Evolutionary conservation across 2,888 invertebrate species (phyloP), one percentile per base, ranked within the genome.

Genomic region (Linnaemya vulpina): DNA sequence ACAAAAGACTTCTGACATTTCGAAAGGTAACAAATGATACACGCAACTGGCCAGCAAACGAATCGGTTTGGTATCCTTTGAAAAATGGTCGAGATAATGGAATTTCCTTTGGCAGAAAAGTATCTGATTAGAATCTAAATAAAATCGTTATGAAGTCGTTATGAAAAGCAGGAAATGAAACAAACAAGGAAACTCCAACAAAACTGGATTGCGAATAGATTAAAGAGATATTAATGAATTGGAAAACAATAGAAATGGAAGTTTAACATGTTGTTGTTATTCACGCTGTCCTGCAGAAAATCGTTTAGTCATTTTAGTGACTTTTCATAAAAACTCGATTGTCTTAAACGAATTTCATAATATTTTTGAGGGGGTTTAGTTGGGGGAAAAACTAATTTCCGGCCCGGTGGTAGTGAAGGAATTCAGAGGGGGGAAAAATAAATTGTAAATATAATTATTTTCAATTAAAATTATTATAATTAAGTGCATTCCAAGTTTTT

Each of bases 21-120:
- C 4, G 51, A 40, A 67, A 73, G 40, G 17, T 65, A 73, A 65
- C 65, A 73, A 73, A 73, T 73, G 55, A 58, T 73, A 17, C 13
- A 30, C 13, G 1, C 15, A 15, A 25, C 0, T 30, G 46, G 51
- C 25, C 13, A 5, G 5, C 7, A 25, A 13, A 15, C 15, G 11
- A 11, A n/a, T 49, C 20, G 1, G 0, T 4, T 46, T n/a, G 30
- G 38, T 38, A 17, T 35, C 3, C 38, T n/a, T 20, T 60, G 46
- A 76, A 76, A 38, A 58, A 46, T 49, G 20, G 1, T 63, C 40
- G 25, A 38, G 40, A 25, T 58, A 51, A 20, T 62, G 25, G 1
- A 1, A 10, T 46, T 62, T 78, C 60, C 40, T 62, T n/a, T 67
- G n/a, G n/a, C n/a, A 11, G 17, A 35, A 22, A 17, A 17, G 7